Evolutionary conservation across 2,113 vertebrate genomes (phyloP), one percentile per base, ranked within the genome.

Genomic region (Clupea harengus): DNA sequence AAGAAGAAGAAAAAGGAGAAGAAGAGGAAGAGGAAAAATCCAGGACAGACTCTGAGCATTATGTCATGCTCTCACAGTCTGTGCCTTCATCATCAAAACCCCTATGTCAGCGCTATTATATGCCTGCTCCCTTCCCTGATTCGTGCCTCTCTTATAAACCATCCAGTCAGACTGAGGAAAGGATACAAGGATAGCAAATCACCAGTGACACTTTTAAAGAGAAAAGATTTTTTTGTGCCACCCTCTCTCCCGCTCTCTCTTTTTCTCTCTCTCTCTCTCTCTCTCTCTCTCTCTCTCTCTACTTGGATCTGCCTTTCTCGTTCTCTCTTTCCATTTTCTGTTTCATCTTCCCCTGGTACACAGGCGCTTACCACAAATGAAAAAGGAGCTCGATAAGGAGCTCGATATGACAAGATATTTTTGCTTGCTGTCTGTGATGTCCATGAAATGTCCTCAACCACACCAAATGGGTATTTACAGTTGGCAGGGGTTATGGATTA

Each of bases 31-130:
- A 54, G 15, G 52, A 54, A 7, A 49, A 49, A 49, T 94, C 89
- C 90, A 91, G 88, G 85, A 93, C 88, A 90, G 92, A 93, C 94
- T 94, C 95, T 95, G 93, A 93, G 93, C 92, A 95, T 39, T 39
- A 39, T 96, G 94, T 84, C 72, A 90, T 80, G 72, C n/a, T 32
- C 82, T 84, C 64, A 54, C 82, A 46, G 45, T 46, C 47, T 25
- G 90, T 89, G 87, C 87, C 91, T 86, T 88, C 90, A 84, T 92
- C 89, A 92, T 93, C 91, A 94, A 94, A 94, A 92, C 85, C 89
- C 91, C 93, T 92, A 93, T 91, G 94, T 95, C 94, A 94, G 92
- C 94, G 92, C 90, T 91, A 93, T 93, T 92, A 91, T 89, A 87
- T 90, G 89, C 89, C 89, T 88, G 88, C 52, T 54, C 52, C 52